These are phyloP conservation scores for Ochropleura leucogaster DNA, from an alignment of 2,888 invertebrate genomes.

Conservation along the genomic window DNA sequence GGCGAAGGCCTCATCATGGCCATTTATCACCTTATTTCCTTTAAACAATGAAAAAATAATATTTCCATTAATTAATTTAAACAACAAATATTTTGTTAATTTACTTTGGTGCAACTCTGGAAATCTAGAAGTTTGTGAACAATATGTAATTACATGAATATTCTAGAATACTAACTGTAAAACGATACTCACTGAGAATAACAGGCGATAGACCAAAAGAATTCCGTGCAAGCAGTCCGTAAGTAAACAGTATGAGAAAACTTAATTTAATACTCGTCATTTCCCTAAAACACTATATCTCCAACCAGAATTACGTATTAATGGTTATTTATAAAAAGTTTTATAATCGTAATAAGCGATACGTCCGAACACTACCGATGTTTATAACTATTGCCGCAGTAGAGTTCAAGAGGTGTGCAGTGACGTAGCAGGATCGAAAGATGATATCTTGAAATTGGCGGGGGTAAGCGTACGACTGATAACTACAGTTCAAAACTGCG, in stretches of 20 bases:
- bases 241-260: conserved; percentile 76
- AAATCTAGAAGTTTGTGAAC: conserved; percentile 43
- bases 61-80: background rate
- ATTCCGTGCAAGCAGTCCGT: conserved; percentile 78
- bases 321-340: conserved; percentile 28
- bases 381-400: conserved; percentile 45
- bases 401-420: conserved; percentile 53
- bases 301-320: conserved; percentile 31
- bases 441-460: conserved; percentile 66
- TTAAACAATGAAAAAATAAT: background rate
- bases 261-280: conserved; percentile 76
- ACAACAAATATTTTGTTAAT: conserved; percentile 2
- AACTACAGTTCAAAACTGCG: conserved; percentile 61
- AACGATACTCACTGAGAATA: conserved; percentile 84
- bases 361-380: conserved; percentile 49
- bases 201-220: conserved; percentile 85
- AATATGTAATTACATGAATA: conserved; percentile 35
- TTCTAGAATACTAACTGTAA: conserved; percentile 58
- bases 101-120: background rate
- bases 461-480: conserved; percentile 69
- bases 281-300: conserved; percentile 60
- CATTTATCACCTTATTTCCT: background rate
- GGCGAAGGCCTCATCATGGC: too few species aligned
- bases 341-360: conserved; percentile 38
- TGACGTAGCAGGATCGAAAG: conserved; percentile 71